Conservation (phyloP, 2,113 vertebrate genomes). For the Ceyx melanurus region DNA sequence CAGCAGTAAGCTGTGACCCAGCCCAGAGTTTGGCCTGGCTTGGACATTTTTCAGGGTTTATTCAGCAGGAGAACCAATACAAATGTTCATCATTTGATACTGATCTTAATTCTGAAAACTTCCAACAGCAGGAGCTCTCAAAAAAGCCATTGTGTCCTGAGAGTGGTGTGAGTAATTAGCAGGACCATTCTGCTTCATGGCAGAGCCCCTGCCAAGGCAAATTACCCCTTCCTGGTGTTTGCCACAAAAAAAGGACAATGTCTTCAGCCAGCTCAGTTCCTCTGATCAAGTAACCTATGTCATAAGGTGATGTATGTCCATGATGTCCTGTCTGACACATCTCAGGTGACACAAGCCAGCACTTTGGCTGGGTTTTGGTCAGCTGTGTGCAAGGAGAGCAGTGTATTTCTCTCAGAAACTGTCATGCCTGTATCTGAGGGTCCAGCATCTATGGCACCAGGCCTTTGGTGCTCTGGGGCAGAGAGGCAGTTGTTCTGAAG, state of each 20-base stretch:
- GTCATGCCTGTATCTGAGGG: neutral
- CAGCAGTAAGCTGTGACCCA: neutral
- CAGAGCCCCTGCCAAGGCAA: neutral
- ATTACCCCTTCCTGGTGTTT: neutral
- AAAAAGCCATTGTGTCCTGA: neutral
- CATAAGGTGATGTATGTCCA: neutral
- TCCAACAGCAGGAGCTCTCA: neutral
- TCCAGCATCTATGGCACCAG: neutral
- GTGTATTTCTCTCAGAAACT: neutral
- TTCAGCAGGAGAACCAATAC: neutral
- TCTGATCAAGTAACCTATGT: neutral
- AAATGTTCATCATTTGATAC: neutral
- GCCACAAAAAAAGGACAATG: neutral
- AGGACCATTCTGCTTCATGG: neutral
- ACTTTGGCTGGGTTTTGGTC: neutral
- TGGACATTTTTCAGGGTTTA: neutral
- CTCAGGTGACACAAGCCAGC: neutral
- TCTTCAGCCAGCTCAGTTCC: neutral
- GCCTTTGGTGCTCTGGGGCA: neutral
- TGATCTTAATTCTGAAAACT: neutral
- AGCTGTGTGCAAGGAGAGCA: neutral
- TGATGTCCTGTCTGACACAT: neutral
- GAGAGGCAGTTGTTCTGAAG: neutral
- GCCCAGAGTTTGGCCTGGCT: neutral
- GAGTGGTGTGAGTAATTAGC: neutral